Base-by-base conservation (phyloP, 2,888 invertebrate species). In the Orthonevra nobilis region DNA sequence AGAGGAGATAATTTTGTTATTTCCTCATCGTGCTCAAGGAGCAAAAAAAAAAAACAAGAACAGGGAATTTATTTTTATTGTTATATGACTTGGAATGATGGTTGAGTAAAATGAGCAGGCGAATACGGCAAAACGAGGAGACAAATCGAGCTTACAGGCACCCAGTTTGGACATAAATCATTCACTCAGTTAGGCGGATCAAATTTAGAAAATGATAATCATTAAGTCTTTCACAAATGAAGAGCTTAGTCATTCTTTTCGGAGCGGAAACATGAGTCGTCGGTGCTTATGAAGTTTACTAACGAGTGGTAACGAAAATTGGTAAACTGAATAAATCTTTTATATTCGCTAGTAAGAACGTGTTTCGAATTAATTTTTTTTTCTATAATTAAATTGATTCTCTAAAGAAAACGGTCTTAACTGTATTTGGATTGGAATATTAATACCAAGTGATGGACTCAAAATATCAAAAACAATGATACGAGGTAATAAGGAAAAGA, bases 51-150 rank as follows among this genome's bases (percentile, higher is more conserved):
- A n/a, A n/a, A n/a, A n/a, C n/a, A n/a, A n/a, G n/a, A n/a, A n/a
- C n/a, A n/a, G n/a, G n/a, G n/a, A 52, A 64, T 77, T 72, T 58
- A 42, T 52, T 66, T 77, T 77, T 72, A 72, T 72, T 40, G 58
- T 66, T 66, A 60, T 75, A 42, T 14, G 64, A 66, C 23, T 70
- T 40, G 54, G 26, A 64, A 63, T 58, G 63, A 77, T 70, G 56
- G 56, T 58, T 34, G 40, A 77, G 64, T 70, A 58, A 72, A 66
- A 72, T 60, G 46, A 72, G 44, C 64, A 36, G 40, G 32, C 58
- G 28, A 54, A 42, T n/a, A n/a, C n/a, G 44, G 12, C 23, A 32
- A 14, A 46, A 48, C 7, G 34, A 32, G 15, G 48, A 20, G 38
- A 10, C 36, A 48, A 61, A 68, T 69, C 23, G 46, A 61, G 32